Evolutionary conservation across 2,113 vertebrate genomes (phyloP).

Genomic region (Spermophilus dauricus): DNA sequence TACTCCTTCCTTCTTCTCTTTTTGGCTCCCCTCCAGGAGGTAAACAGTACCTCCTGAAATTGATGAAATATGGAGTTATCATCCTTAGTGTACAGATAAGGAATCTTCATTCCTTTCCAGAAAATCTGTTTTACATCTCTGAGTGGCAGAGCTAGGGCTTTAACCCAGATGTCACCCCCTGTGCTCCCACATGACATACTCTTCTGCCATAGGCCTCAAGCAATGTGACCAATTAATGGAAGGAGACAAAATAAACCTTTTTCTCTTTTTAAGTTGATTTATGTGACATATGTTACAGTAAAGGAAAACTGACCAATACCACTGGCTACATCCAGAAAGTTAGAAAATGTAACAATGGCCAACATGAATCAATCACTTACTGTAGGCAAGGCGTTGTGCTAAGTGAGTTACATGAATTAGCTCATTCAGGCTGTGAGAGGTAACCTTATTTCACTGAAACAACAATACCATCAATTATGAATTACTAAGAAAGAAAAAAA

Average conservation of each 20-base stretch:
- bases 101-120: not conserved
- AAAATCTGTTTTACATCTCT: not conserved
- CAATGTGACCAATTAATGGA: not conserved
- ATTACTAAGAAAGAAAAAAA: slow-evolving; percentile 31
- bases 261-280: not conserved
- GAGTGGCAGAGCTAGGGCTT: not conserved
- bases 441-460: not conserved
- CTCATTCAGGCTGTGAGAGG: not conserved
- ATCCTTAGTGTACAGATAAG: not conserved
- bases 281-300: not conserved
- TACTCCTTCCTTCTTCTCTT: not conserved
- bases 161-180: not conserved
- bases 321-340: not conserved
- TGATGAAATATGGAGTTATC: not conserved
- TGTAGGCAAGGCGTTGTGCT: not conserved
- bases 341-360: not conserved
- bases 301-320: not conserved
- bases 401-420: not conserved
- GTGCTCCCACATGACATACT: no score
- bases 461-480: not conserved
- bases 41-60: not conserved
- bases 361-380: not conserved
- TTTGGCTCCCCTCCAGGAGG: not conserved
- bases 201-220: not conserved
- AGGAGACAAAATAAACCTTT: not conserved